Conservation (phyloP, 2,797 vertebrate genomes). For the Cossypha heuglini region DNA sequence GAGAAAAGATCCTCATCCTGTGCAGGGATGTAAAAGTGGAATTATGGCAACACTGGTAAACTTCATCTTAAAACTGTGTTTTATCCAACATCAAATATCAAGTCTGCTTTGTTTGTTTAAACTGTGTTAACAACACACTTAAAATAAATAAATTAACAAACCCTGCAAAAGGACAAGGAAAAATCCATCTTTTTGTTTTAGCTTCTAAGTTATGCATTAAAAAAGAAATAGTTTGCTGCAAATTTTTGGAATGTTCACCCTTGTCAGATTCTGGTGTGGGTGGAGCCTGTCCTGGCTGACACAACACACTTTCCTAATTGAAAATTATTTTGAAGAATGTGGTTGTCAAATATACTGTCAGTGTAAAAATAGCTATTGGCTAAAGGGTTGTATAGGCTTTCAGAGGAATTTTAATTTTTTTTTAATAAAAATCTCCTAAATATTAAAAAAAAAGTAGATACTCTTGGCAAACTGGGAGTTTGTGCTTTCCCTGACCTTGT, state of each 20-base stretch:
- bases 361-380: background rate
- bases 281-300: background rate
- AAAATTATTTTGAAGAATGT: background rate
- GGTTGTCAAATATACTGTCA: background rate
- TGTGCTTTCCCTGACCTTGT: background rate
- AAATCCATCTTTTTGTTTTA: background rate
- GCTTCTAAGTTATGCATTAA: background rate
- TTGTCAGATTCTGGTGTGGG: background rate
- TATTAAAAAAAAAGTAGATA: background rate
- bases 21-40: background rate
- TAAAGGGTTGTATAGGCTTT: background rate
- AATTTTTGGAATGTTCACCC: background rate
- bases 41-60: background rate
- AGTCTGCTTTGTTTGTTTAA: background rate
- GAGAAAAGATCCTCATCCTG: background rate
- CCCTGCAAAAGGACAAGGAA: fast-evolving
- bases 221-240: background rate
- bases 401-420: background rate
- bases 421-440: background rate
- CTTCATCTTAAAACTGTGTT: background rate
- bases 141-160: background rate
- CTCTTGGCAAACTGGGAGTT: background rate
- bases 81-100: background rate
- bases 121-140: background rate
- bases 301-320: background rate